phyloP scores from a whole-genome alignment of 30 jellyfish, hydroid and myxozoan genomes.

The Nemopilema nomurai region DNA sequence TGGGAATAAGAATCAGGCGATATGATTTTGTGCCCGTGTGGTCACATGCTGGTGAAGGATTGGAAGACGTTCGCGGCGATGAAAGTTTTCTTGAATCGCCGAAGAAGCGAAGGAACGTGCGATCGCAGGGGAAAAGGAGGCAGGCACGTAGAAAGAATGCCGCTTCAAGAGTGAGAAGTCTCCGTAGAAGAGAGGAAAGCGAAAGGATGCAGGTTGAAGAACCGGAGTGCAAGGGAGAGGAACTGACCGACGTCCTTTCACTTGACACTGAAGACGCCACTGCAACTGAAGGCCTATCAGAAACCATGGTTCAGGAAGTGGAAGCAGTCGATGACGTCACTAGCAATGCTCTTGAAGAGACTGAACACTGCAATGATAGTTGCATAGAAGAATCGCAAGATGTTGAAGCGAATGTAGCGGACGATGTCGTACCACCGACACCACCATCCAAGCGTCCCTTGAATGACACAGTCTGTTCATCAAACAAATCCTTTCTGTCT shows the following conservation, averaged over 20 bases:
- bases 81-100: background rate
- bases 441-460: constrained; percentile 9
- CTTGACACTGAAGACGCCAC: background rate
- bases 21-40: constrained; percentile 14
- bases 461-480: background rate
- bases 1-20: constrained; percentile 13
- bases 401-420: background rate
- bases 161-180: background rate
- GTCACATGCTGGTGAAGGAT: background rate
- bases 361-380: background rate
- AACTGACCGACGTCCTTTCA: background rate
- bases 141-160: background rate
- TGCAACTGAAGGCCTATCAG: background rate
- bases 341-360: background rate
- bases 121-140: background rate
- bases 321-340: background rate
- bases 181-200: background rate
- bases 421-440: constrained; percentile 25
- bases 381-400: background rate
- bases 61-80: background rate
- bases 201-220: background rate
- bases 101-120: background rate
- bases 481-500: background rate
- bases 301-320: background rate
- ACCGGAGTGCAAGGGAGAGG: background rate